phyloP scores from a whole-genome alignment of 2,888 invertebrate species.

The Zhengitettix transpicula region DNA sequence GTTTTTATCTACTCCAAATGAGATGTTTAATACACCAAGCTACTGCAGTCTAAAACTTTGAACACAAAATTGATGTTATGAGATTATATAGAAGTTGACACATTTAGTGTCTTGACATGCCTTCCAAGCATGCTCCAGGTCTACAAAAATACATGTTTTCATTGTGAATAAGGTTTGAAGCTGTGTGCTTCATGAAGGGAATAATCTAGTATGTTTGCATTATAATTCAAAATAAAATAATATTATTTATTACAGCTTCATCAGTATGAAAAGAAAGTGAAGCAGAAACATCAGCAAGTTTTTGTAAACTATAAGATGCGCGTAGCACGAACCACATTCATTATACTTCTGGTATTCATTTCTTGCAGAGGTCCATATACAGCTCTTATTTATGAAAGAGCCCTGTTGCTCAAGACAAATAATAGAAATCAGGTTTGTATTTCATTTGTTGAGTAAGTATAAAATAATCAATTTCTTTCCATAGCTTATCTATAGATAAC shows the following conservation, averaged over 20 bases:
- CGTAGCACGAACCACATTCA: slow-evolving; percentile 53
- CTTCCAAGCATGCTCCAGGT: no score
- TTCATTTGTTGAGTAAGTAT: neutral
- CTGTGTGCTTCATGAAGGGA: no score
- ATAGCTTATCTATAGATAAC: neutral
- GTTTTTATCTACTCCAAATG: no score
- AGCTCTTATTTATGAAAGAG: slow-evolving; percentile 46
- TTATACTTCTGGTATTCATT: slow-evolving; percentile 48
- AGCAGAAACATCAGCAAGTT: slow-evolving; percentile 42
- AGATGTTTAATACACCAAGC: no score
- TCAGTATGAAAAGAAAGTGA: slow-evolving; percentile 42
- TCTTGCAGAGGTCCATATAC: slow-evolving; percentile 59
- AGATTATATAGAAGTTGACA: no score
- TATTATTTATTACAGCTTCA: slow-evolving; percentile 31
- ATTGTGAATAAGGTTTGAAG: no score
- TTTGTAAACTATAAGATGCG: slow-evolving; percentile 45
- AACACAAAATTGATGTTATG: no score
- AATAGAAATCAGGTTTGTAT: slow-evolving; percentile 5
- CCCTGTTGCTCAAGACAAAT: slow-evolving; percentile 25
- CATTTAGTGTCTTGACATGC: no score
- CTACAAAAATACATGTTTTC: no score
- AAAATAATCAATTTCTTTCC: neutral
- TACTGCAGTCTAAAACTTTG: no score
- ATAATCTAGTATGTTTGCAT: no score
- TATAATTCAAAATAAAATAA: neutral